Base-by-base conservation (phyloP, 2,797 vertebrate species). In the Danio kyathit region DNA sequence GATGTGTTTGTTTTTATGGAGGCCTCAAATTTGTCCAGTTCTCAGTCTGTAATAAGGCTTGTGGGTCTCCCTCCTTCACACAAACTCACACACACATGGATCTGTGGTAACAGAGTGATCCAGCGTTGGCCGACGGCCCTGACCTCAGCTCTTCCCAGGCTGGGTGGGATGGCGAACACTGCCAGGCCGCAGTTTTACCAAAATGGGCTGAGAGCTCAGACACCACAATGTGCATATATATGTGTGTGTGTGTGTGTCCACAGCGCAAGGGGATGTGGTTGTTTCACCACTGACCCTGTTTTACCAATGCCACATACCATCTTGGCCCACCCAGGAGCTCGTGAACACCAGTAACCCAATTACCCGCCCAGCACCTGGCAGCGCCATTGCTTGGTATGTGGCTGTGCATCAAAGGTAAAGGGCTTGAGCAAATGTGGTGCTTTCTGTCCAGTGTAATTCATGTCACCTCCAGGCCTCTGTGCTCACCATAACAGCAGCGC, bases 131-230 rank as follows among this genome's bases (percentile, higher is more conserved):
- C 87, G 89, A 89, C 89, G 89, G 83, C 91, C 90, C 89, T 88
- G 88, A 93, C 93, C 92, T 93, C 92, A 92, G 90, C 89, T 93
- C 92, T 93, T 94, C 93, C 92, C 90, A 91, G 92, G 90, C 90
- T 94, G 93, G 92, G 92, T 94, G 92, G 93, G 92, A 93, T 93
- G 89, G 89, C 87, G 88, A 89, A 81, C 60, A 16, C 59, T 86
- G 85, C 84, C 82, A 84, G 83, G 70, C 82, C 75, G 83, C 86
- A 90, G 85, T 79, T 83, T 79, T 76, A 85, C 85, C 87, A 80
- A 86, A 86, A 82, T 85, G 87, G 82, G 80, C 76, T 61, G 49
- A 84, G 83, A 76, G 86, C 86, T 79, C 86, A 87, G 70, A 74
- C 60, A 83, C 85, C 87, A 75, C 81, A 83, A 88, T 88, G 88